Percentiles rank a stretch among this genome's conserved stretches.
Evolutionary conservation across 2,888 invertebrate genomes (phyloP).

Genomic region (Pristionchus entomophagus): DNA sequence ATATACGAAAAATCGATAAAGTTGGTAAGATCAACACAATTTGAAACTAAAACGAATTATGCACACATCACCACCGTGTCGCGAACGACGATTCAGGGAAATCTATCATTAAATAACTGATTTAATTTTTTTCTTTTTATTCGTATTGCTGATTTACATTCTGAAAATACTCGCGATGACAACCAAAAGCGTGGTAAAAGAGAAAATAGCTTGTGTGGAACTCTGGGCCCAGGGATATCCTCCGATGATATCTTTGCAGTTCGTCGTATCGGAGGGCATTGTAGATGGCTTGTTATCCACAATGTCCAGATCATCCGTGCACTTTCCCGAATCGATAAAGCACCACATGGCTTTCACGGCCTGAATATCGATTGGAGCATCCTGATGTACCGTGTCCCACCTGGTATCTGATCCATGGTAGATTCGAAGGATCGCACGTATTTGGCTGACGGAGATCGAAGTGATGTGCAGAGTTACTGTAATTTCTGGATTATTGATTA

Average conservation of each 20-base stretch:
- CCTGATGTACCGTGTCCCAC: conserved; percentile 26
- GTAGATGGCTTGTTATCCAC: background rate
- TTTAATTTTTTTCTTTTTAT: conserved; percentile 13
- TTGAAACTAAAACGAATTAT: background rate
- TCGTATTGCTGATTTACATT: background rate
- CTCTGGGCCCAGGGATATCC: conserved; percentile 34
- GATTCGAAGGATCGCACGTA: conserved; percentile 69
- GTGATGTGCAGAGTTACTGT: conserved; percentile 74
- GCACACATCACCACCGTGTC: background rate
- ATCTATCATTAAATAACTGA: background rate
- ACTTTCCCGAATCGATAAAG: conserved; percentile 3
- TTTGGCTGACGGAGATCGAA: conserved; percentile 74
- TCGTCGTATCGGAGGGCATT: background rate
- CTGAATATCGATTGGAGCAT: conserved; percentile 11
- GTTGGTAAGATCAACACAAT: background rate
- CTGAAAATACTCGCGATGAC: background rate
- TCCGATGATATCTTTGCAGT: conserved; percentile 28
- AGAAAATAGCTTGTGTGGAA: background rate
- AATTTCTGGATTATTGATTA: background rate
- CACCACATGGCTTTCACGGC: conserved; percentile 32
- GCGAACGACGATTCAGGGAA: no score
- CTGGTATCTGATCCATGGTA: conserved; percentile 63
- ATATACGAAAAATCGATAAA: background rate
- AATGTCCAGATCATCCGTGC: conserved; percentile 24
- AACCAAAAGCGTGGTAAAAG: background rate